Evolutionary conservation across 2,797 vertebrate genomes (phyloP).

Genomic region (Tamandua tetradactyla): DNA sequence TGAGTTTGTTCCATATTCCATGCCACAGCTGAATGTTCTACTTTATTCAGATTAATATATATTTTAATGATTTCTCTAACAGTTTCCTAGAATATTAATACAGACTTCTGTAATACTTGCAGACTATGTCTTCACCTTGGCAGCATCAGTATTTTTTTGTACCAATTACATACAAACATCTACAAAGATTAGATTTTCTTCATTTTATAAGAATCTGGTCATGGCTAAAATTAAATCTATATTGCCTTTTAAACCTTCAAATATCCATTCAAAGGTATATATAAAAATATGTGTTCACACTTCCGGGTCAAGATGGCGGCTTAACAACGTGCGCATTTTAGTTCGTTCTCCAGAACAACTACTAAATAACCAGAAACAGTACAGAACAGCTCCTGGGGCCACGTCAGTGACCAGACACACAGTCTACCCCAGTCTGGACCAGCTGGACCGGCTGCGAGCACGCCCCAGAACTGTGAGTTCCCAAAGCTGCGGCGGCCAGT

Average conservation of each 20-base stretch:
- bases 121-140: not conserved
- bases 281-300: not conserved
- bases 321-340: too few relatives aligned
- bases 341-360: too few relatives aligned
- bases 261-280: not conserved
- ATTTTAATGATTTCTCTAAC: slow-evolving; percentile 35
- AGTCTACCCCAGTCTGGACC: too few relatives aligned
- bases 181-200: not conserved
- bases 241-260: not conserved
- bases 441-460: too few relatives aligned
- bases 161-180: slow-evolving; percentile 4
- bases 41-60: not conserved
- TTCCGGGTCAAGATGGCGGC: too few relatives aligned
- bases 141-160: not conserved
- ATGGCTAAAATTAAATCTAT: slow-evolving; percentile 13
- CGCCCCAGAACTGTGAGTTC: too few relatives aligned
- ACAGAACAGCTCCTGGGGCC: too few relatives aligned
- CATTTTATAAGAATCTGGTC: not conserved
- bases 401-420: too few relatives aligned
- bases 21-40: not conserved
- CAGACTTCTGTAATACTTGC: not conserved
- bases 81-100: slow-evolving; percentile 52
- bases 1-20: slow-evolving; percentile 11
- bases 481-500: too few relatives aligned
- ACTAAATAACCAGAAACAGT: too few relatives aligned